These are phyloP conservation scores for Athalia rosae DNA, from an alignment of 2,888 invertebrate species.

Conservation along the genomic window DNA sequence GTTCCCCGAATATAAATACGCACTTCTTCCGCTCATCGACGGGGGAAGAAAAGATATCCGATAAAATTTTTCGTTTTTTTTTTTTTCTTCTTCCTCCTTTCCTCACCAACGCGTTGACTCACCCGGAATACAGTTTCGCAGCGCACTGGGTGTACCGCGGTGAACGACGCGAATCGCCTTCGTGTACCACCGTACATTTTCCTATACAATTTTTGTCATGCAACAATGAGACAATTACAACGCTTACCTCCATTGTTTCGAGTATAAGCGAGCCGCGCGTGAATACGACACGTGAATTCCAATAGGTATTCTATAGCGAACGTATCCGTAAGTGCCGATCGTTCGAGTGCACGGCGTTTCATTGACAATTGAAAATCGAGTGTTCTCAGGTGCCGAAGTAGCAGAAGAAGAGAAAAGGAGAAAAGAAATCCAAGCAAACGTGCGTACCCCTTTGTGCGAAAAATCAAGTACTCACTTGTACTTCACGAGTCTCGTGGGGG, in stretches of 20 bases:
- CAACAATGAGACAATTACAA: conserved; percentile 43
- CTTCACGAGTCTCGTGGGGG: too few species aligned
- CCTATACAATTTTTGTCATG: not conserved
- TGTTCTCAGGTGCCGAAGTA: not conserved
- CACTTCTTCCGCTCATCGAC: not conserved
- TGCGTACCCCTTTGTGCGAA: too few species aligned
- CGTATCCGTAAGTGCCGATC: not conserved
- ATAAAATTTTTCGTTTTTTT: too few species aligned
- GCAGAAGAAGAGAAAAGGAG: too few species aligned
- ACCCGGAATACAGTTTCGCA: too few species aligned
- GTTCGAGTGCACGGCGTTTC: not conserved
- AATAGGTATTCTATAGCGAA: not conserved
- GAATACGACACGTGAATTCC: not conserved
- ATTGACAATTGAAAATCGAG: not conserved
- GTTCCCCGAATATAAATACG: too few species aligned
- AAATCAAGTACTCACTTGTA: too few species aligned
- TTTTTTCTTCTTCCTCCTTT: too few species aligned
- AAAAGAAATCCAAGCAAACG: too few species aligned
- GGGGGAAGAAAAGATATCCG: not conserved
- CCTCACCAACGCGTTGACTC: too few species aligned
- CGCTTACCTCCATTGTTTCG: conserved; percentile 37
- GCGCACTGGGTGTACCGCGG: too few species aligned
- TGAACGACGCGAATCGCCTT: not conserved
- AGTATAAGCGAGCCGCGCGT: not conserved
- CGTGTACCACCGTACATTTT: too few species aligned